Evolutionary conservation across 2,113 vertebrate species (phyloP).

Genomic region (Hemiprocne comata): DNA sequence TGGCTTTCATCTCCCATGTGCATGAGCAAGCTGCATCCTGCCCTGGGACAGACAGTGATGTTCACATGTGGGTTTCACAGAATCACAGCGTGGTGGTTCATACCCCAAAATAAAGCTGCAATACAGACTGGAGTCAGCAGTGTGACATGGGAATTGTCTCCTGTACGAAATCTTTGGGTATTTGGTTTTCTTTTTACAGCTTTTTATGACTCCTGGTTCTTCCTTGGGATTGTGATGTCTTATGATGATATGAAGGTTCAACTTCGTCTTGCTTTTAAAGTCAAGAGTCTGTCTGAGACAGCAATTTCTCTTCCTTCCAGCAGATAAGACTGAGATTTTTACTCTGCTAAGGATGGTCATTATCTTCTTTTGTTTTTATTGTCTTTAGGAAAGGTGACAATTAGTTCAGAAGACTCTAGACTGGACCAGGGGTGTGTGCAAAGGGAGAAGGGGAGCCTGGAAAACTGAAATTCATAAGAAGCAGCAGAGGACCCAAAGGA

Average conservation of each 20-base stretch:
- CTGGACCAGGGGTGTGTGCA: fast-evolving
- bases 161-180: background rate
- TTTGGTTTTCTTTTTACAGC: background rate
- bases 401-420: background rate
- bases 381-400: background rate
- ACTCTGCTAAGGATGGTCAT: background rate
- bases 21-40: background rate
- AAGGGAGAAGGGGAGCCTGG: background rate
- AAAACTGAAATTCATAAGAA: background rate
- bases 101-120: background rate
- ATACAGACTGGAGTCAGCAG: background rate
- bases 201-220: background rate
- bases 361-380: background rate
- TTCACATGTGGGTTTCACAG: background rate
- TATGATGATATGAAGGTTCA: background rate
- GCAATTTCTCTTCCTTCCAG: background rate
- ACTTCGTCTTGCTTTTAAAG: background rate
- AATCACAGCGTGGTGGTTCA: background rate
- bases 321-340: background rate
- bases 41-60: background rate
- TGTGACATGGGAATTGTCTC: background rate
- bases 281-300: background rate
- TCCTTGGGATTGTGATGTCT: background rate
- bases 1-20: fast-evolving
- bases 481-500: background rate